Evolutionary conservation across 2,888 invertebrate species (phyloP), one percentile per base, ranked within the genome.

Genomic region (Scaptomyza parva): DNA sequence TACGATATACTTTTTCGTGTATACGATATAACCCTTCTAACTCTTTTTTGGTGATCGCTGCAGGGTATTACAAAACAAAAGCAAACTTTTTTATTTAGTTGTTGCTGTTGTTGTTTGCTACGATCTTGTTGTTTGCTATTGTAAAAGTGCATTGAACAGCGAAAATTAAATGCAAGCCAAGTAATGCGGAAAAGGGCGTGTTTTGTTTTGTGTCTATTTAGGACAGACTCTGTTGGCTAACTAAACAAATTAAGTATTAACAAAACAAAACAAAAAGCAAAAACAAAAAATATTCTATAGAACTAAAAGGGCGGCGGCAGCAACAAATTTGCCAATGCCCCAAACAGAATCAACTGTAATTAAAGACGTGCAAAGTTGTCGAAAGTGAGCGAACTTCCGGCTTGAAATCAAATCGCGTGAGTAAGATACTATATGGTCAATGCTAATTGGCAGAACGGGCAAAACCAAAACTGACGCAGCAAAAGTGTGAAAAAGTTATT

Each of bases 121-220:
- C 28, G 65, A 59, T 44, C 60, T 67, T 66, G 30, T 18, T 53
- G 43, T 17, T 61, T 51, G 75, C 76, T n/a, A 76, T 86, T 83
- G 70, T 82, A 72, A 74, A 88, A 88, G 88, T 87, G 86, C 89
- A 87, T 74, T 88, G 89, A 88, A 87, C 86, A 86, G 86, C 86
- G 47, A 55, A 88, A 87, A 86, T 83, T 73, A 76, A 58, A 72
- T 76, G 86, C 80, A 76, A 79, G 70, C 67, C 80, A 80, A 83
- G 69, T 74, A 87, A 83, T 86, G 85, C 82, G 83, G 78, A 86
- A 81, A 81, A 85, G 86, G 85, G 85, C 81, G 85, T 83, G 86
- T 40, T 11, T 18, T 17, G n/a, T 11, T 39, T 41, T 66, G 55
- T 28, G 60, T 62, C 70, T 81, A 69, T 76, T 70, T 70, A 33